A percentile compares a stretch with the other conserved stretches of the same genome.
These are phyloP conservation scores for Notocelia uddmanniana DNA, from an alignment of 2,888 invertebrate species.

Conservation along the genomic window DNA sequence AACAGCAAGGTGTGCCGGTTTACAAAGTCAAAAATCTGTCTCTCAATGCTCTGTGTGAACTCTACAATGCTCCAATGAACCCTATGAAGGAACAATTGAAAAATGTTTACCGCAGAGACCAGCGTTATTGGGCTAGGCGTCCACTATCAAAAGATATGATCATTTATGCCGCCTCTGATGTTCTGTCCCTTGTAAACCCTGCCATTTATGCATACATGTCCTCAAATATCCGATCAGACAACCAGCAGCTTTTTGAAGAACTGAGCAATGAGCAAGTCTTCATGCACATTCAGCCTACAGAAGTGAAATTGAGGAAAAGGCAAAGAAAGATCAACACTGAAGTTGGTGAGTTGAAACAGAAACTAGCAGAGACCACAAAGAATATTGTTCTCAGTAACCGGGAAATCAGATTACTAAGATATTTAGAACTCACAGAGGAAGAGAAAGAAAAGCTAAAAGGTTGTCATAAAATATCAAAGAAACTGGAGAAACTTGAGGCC, in stretches of 20 bases:
- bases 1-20: conserved; percentile 95
- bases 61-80: conserved; percentile 94
- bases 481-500: conserved; percentile 95
- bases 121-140: conserved; percentile 95
- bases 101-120: conserved; percentile 93
- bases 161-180: conserved; percentile 95
- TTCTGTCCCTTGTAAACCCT: conserved; percentile 94
- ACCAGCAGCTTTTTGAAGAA: conserved; percentile 91
- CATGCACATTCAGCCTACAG: conserved; percentile 94
- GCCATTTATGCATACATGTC: conserved; percentile 90
- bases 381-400: conserved; percentile 96
- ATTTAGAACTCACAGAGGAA: conserved; percentile 95
- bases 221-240: conserved; percentile 90
- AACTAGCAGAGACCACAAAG: conserved; percentile 92
- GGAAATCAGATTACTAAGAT: conserved; percentile 94
- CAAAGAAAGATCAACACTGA: conserved; percentile 96
- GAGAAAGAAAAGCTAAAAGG: conserved; percentile 96
- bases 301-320: conserved; percentile 94
- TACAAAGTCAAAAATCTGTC: conserved; percentile 98
- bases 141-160: conserved; percentile 97
- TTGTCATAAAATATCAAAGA: conserved; percentile 96
- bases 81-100: conserved; percentile 96
- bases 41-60: conserved; percentile 95
- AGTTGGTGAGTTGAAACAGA: conserved; percentile 93
- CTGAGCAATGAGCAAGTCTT: conserved; percentile 95